Evolutionary conservation across 2,888 invertebrate genomes (phyloP).

Genomic region (Hydroisotoma schaefferi): DNA sequence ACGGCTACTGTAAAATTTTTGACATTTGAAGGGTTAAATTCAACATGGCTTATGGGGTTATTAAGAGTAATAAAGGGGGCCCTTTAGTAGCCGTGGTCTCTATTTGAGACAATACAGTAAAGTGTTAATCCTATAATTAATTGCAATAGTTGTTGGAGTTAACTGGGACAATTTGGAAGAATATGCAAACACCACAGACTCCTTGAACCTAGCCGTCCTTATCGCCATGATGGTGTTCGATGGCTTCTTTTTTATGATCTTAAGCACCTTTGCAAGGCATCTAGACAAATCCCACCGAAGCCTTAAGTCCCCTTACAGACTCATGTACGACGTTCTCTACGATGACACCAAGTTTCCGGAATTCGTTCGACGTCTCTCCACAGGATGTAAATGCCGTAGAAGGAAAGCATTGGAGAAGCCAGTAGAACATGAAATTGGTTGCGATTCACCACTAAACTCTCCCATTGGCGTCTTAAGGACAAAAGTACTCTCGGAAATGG

Average conservation of each 20-base stretch:
- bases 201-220: slow-evolving; percentile 22
- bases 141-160: slow-evolving; percentile 17
- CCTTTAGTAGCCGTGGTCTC: no score
- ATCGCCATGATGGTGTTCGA: slow-evolving; percentile 15
- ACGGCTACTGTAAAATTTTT: no score
- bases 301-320: slow-evolving; percentile 19
- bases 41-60: no score
- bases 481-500: slow-evolving; percentile 9
- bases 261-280: slow-evolving; percentile 13
- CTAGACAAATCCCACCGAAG: neutral
- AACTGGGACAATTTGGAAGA: slow-evolving; percentile 18
- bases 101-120: no score
- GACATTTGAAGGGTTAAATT: no score
- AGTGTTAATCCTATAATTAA: no score
- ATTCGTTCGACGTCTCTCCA: slow-evolving; percentile 1
- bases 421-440: neutral
- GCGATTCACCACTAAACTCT: slow-evolving; percentile 11
- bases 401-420: neutral
- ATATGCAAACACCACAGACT: slow-evolving; percentile 18
- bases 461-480: slow-evolving; percentile 12
- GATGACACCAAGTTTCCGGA: slow-evolving; percentile 28
- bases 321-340: slow-evolving; percentile 20
- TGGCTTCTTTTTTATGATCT: slow-evolving; percentile 23
- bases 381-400: neutral
- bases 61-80: no score